These are phyloP conservation scores for Acromyrmex charruanus DNA, from an alignment of 1,140 invertebrate species.

Conservation along the genomic window DNA sequence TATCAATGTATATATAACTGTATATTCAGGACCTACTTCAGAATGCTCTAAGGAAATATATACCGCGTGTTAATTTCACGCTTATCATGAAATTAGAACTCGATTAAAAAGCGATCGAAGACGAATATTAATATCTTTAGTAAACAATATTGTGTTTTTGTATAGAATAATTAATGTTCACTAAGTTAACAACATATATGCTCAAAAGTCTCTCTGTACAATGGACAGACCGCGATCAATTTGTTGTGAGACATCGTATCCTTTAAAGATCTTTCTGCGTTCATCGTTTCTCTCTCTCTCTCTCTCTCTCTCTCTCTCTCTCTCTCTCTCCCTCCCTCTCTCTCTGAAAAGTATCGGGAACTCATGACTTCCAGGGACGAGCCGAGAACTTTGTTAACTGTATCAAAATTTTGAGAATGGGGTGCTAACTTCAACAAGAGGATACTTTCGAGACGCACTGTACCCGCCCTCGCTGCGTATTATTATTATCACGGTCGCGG, in stretches of 20 bases:
- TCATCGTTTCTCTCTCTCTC: neutral
- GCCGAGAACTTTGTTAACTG: neutral
- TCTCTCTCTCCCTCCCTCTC: too few relatives aligned
- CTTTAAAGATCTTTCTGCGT: neutral
- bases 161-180: neutral
- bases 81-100: neutral
- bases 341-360: neutral
- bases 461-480: conserved; percentile 58
- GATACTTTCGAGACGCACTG: conserved; percentile 54
- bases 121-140: neutral
- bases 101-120: neutral
- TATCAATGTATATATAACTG: conserved; percentile 11
- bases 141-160: neutral
- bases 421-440: neutral
- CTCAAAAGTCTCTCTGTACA: neutral
- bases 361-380: neutral
- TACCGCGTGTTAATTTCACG: neutral
- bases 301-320: too few relatives aligned
- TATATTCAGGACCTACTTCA: neutral
- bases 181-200: neutral
- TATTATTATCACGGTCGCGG: conserved; percentile 62
- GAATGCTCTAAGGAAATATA: neutral
- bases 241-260: neutral
- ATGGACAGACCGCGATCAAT: neutral
- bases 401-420: neutral